phyloP scores from a whole-genome alignment of 2,888 invertebrate genomes.

The Smittia sp. region DNA sequence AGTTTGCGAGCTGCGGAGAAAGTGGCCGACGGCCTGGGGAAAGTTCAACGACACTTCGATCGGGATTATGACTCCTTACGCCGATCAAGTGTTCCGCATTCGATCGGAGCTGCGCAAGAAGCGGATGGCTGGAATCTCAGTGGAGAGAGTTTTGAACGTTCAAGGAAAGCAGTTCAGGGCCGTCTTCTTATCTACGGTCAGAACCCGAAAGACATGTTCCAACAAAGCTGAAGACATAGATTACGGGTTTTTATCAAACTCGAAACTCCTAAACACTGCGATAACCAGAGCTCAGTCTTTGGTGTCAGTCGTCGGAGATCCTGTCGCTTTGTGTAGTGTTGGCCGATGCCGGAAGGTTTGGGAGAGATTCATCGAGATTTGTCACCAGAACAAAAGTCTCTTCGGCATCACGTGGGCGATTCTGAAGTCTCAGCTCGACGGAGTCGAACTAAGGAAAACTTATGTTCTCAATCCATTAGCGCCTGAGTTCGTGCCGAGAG shows the following conservation, averaged over 20 bases:
- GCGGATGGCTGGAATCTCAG: constrained; percentile 70
- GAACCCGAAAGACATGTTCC: constrained; percentile 55
- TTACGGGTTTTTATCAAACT: constrained; percentile 79
- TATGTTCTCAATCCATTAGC: constrained; percentile 79
- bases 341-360: constrained; percentile 78
- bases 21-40: constrained; percentile 76
- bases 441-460: constrained; percentile 70
- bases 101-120: constrained; percentile 72
- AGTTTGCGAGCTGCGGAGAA: constrained; percentile 66
- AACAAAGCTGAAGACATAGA: constrained; percentile 61
- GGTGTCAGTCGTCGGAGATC: constrained; percentile 82
- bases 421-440: constrained; percentile 66
- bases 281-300: constrained; percentile 77
- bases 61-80: constrained; percentile 81
- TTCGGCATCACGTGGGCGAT: constrained; percentile 71
- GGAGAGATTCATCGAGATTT: constrained; percentile 73
- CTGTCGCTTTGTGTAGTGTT: constrained; percentile 74
- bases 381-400: constrained; percentile 67
- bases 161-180: constrained; percentile 86
- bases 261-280: constrained; percentile 77
- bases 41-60: constrained; percentile 72
- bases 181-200: constrained; percentile 71
- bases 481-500: constrained; percentile 72
- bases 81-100: constrained; percentile 75
- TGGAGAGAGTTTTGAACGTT: constrained; percentile 78